phyloP scores from a whole-genome alignment of 2,113 vertebrate genomes.

The Coptodon bakossiorum region DNA sequence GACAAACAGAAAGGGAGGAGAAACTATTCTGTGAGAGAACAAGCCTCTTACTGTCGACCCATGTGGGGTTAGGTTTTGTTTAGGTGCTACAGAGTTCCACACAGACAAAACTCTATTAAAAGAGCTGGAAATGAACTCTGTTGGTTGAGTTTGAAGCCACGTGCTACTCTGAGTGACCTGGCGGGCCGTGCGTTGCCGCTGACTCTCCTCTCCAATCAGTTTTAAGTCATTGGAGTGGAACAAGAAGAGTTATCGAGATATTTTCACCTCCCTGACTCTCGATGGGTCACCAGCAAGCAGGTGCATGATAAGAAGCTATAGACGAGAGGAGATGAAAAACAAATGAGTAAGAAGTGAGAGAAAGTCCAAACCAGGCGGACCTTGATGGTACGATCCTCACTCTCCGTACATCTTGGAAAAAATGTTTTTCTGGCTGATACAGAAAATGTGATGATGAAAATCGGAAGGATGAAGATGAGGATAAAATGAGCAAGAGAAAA shows the following conservation, averaged over 20 bases:
- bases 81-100: rapidly evolving
- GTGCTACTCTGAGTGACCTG: rapidly evolving
- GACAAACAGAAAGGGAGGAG: neutral
- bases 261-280: neutral
- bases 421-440: neutral
- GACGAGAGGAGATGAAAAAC: neutral
- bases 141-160: rapidly evolving
- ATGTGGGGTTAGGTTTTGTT: neutral
- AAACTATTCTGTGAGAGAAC: neutral
- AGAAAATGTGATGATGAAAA: neutral
- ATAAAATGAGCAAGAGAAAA: neutral
- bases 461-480: rapidly evolving
- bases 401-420: rapidly evolving
- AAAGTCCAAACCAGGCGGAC: neutral
- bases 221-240: neutral
- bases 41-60: neutral
- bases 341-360: neutral
- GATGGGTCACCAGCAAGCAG: neutral
- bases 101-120: neutral
- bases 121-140: rapidly evolving
- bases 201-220: neutral
- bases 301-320: neutral
- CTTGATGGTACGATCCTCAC: neutral
- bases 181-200: rapidly evolving
- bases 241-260: neutral